Base-by-base conservation (phyloP, 2,888 invertebrate genomes). In the Amorpha juglandis region DNA sequence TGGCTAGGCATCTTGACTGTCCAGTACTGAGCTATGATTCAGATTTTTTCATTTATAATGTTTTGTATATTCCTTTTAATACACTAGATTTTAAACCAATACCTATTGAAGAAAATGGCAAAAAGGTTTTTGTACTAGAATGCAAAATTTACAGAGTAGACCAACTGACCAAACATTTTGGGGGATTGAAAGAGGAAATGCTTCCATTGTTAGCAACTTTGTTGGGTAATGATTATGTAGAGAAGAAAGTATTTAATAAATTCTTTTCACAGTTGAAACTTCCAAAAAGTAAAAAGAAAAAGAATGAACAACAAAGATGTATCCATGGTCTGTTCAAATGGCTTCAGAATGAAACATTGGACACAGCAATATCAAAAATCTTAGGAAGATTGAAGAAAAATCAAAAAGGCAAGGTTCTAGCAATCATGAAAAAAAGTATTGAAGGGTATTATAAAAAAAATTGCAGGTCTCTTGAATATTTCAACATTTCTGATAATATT, bases 21-120 rank as follows among this genome's bases (percentile, higher is more conserved):
- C 98, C 98, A 0, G 96, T 99, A 1, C 84, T 99, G 4, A 98
- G 98, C 79, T 97, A 96, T 75, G 99, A 99, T 88, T 98, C 98
- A 0, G 99, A 99, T 89, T 99, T 98, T 89, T 98, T 96, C 79
- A 96, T 99, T 71, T 98, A 96, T 86, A 96, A 97, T 88, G 95
- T 97, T 0, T 88, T 94, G 1, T 98, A 98, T 75, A 96, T 99
- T 71, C 97, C 98, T 0, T 95, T 97, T 71, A 93, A 95, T 42
- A 95, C 95, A 33, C 80, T 97, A 12, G 94, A 95, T 6, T 84
- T 93, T 7, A 94, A 94, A 80, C 84, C 90, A 7, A 84, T 77
- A 53, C 73, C 74, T 0, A 70, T 86, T 47, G 81, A 82, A 27
- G 76, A 83, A 21, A 74, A 88, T 70, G 85, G 77, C 0, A 77